A percentile compares a stretch with the other conserved stretches of the same genome.
Conservation (phyloP, 2,113 vertebrate genomes). For the Gasterosteus aculeatus region DNA sequence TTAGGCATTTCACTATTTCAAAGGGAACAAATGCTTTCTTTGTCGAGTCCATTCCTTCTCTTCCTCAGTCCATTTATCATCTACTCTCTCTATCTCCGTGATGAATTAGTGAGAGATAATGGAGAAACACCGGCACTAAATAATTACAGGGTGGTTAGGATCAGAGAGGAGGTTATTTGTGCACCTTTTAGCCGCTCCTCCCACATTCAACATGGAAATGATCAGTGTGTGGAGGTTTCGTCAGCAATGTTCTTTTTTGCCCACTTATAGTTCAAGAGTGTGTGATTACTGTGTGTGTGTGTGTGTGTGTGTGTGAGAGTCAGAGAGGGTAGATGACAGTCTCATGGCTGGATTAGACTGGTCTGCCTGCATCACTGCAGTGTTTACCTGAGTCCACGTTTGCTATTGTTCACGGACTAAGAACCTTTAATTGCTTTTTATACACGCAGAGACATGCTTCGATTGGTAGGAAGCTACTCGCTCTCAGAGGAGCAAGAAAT, state of each 20-base stretch:
- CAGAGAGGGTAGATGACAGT: not conserved
- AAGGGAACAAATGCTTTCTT: not conserved
- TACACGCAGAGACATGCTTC: not conserved
- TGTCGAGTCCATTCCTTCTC: not conserved
- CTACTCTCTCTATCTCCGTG: constrained; percentile 6
- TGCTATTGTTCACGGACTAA: not conserved
- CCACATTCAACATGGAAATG: constrained; percentile 26
- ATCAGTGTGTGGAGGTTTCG: not conserved
- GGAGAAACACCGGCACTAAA: constrained; percentile 11
- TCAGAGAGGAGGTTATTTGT: constrained; percentile 36
- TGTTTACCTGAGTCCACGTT: constrained; percentile 23
- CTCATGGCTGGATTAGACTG: not conserved
- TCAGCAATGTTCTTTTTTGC: constrained; percentile 11
- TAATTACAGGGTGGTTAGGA: constrained; percentile 9
- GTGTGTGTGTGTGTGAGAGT: not conserved
- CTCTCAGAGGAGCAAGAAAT: not conserved
- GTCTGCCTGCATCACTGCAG: not conserved
- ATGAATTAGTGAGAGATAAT: constrained; percentile 13
- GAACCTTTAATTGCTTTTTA: not conserved
- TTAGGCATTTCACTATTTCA: constrained; percentile 13
- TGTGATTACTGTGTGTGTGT: not conserved
- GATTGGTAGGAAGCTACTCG: not conserved
- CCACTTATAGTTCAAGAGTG: constrained; percentile 13
- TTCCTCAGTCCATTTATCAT: constrained; percentile 10
- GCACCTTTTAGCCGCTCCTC: constrained; percentile 20